A percentile compares a stretch with the other conserved stretches of the same genome.
Conservation (phyloP, 2,888 invertebrate species). For the Aphodius granarius region DNA sequence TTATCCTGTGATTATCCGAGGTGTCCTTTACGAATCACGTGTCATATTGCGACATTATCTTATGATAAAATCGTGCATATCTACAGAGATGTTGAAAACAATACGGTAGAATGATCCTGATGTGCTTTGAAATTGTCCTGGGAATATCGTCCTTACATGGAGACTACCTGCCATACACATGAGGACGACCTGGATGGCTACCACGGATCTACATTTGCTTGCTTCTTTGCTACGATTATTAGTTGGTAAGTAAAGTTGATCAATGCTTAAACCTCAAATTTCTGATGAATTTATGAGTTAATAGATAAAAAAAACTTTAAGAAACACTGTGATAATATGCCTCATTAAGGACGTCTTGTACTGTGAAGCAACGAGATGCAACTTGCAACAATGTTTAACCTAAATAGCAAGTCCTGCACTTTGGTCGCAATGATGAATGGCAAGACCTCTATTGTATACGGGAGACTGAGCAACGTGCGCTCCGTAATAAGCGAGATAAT, state of each 20-base stretch:
- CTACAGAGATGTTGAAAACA: not conserved
- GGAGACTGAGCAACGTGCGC: not conserved
- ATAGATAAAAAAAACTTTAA: too few species aligned
- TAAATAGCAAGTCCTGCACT: not conserved
- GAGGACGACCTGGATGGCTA: slow-evolving; percentile 60
- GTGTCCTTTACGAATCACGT: not conserved
- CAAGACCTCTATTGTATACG: not conserved
- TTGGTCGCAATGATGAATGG: not conserved
- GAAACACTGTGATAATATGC: not conserved
- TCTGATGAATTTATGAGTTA: too few species aligned
- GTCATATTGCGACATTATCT: not conserved
- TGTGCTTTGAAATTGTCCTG: not conserved
- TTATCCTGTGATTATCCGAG: not conserved
- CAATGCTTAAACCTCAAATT: too few species aligned
- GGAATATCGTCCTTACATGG: not conserved
- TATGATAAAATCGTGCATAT: not conserved
- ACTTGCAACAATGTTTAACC: not conserved
- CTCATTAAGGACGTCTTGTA: not conserved
- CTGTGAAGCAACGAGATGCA: not conserved
- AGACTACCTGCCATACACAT: slow-evolving; percentile 30
- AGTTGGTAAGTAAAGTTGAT: slow-evolving; percentile 66
- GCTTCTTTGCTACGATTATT: slow-evolving; percentile 66
- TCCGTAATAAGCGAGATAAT: not conserved
- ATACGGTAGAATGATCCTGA: not conserved
- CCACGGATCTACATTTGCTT: slow-evolving; percentile 62